These are phyloP conservation scores for Tupiocoris notatus DNA, from an alignment of 2,888 invertebrate genomes.

Conservation along the genomic window DNA sequence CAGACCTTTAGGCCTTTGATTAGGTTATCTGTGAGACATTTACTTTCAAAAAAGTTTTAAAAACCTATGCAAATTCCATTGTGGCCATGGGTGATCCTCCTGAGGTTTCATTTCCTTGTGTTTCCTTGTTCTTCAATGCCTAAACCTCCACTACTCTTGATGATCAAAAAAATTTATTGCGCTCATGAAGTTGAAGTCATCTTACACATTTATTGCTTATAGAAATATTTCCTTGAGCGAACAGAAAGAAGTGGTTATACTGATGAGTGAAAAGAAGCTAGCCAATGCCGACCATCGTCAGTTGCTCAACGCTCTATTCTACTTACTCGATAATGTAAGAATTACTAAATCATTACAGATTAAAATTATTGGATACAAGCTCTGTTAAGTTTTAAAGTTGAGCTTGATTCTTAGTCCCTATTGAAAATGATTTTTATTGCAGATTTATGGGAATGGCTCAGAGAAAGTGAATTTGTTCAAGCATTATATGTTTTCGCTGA, in stretches of 20 bases:
- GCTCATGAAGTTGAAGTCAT: too few relatives aligned
- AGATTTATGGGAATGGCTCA: not conserved
- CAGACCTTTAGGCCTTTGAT: too few relatives aligned
- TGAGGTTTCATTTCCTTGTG: too few relatives aligned
- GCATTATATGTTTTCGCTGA: constrained; percentile 18
- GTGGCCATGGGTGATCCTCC: too few relatives aligned
- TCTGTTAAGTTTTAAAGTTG: not conserved
- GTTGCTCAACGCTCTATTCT: constrained; percentile 1
- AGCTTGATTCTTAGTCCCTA: not conserved
- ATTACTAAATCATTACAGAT: too few relatives aligned
- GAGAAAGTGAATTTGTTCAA: not conserved
- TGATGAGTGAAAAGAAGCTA: constrained; percentile 14
- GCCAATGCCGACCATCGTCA: not conserved
- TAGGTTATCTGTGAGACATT: too few relatives aligned
- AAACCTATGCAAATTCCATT: too few relatives aligned
- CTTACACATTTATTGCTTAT: not conserved
- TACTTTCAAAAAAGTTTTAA: too few relatives aligned
- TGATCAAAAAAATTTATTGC: too few relatives aligned
- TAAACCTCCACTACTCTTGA: too few relatives aligned
- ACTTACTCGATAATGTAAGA: constrained; percentile 19
- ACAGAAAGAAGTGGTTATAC: constrained; percentile 13
- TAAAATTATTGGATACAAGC: too few relatives aligned
- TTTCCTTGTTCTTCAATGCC: too few relatives aligned
- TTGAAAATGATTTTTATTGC: not conserved
- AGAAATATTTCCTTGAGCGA: constrained; percentile 12